A percentile compares a stretch with the other conserved stretches of the same genome.
Conservation (phyloP, 2,888 invertebrate species). For the Amphimallon solstitiale region DNA sequence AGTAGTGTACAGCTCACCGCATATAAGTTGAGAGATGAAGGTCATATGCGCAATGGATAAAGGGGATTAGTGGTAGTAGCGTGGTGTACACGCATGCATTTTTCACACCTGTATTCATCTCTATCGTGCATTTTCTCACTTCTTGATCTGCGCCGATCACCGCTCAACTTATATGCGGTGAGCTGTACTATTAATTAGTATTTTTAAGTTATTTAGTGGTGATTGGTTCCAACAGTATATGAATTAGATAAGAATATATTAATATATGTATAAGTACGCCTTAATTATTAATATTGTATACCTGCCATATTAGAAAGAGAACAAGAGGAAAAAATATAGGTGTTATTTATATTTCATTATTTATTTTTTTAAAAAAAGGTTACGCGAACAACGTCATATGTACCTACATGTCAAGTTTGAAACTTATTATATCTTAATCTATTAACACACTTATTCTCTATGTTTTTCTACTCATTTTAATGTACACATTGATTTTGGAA, state of each 20-base stretch:
- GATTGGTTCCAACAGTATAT: slow-evolving; percentile 36
- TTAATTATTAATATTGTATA: slow-evolving; percentile 38
- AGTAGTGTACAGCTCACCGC: too few relatives aligned
- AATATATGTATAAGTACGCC: slow-evolving; percentile 39
- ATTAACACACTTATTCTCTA: not conserved
- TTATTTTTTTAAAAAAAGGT: slow-evolving; percentile 28
- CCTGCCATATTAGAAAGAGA: slow-evolving; percentile 35
- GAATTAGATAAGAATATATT: slow-evolving; percentile 17
- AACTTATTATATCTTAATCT: slow-evolving; percentile 10
- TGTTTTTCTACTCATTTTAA: not conserved
- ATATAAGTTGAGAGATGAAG: too few relatives aligned
- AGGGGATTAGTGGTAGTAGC: too few relatives aligned
- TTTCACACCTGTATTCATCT: too few relatives aligned
- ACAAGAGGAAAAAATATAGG: slow-evolving; percentile 17
- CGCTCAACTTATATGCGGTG: too few relatives aligned
- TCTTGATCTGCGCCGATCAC: too few relatives aligned
- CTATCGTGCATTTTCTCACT: too few relatives aligned
- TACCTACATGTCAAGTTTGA: slow-evolving; percentile 22
- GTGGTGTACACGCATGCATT: too few relatives aligned
- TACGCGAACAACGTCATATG: slow-evolving; percentile 15
- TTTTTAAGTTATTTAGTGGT: slow-evolving; percentile 14
- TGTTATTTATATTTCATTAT: slow-evolving; percentile 30
- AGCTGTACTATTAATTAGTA: too few relatives aligned
- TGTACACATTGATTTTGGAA: too few relatives aligned
- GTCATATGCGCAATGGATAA: too few relatives aligned